Evolutionary conservation across 2,797 vertebrate species (phyloP).

Genomic region (Emys orbicularis): DNA sequence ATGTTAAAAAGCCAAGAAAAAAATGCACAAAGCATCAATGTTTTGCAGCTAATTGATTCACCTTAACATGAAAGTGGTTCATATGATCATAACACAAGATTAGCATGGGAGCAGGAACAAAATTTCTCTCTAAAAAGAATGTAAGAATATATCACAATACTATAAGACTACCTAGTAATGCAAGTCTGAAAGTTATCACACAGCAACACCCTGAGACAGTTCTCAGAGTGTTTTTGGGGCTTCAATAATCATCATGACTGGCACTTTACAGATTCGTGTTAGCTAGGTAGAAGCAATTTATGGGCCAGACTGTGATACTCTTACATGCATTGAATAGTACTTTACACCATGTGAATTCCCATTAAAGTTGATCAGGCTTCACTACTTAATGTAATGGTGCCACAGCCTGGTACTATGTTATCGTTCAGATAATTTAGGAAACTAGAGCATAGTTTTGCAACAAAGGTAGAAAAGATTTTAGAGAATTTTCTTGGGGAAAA

Average conservation of each 20-base stretch:
- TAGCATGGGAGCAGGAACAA: not conserved
- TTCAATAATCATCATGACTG: constrained; percentile 25
- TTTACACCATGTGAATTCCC: accelerated
- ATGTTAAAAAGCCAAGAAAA: not conserved
- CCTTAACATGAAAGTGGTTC: not conserved
- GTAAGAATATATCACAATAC: not conserved
- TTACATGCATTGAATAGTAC: constrained; percentile 15
- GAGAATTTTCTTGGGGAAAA: not conserved
- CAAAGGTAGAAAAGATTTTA: not conserved
- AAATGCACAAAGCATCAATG: constrained; percentile 6
- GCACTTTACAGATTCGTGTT: constrained; percentile 29
- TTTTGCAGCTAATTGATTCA: constrained; percentile 19
- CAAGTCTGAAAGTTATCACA: not conserved
- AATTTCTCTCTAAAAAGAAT: not conserved
- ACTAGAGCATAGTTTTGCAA: not conserved
- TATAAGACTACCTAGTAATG: not conserved
- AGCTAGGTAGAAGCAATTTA: constrained; percentile 2
- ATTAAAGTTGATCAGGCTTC: not conserved
- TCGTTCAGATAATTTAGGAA: not conserved
- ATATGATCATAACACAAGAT: not conserved
- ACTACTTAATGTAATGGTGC: not conserved
- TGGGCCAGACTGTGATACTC: not conserved
- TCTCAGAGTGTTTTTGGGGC: not conserved
- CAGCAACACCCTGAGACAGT: not conserved
- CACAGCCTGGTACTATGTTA: not conserved